phyloP scores from a whole-genome alignment of 2,797 vertebrate species.

The Sebastes alutus region DNA sequence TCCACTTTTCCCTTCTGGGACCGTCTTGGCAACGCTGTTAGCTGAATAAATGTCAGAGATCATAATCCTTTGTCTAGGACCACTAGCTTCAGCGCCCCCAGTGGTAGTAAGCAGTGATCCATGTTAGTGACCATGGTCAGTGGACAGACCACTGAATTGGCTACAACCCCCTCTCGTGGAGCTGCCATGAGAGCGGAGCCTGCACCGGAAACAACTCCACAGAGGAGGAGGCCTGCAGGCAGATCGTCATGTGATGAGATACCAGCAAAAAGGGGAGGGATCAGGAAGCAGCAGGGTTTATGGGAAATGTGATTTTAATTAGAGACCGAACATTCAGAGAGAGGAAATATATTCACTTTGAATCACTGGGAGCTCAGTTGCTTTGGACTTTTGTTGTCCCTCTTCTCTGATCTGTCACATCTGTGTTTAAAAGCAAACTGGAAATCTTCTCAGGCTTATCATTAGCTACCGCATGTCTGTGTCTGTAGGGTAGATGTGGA shows the following conservation, averaged over 20 bases:
- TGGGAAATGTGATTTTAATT: conserved; percentile 36
- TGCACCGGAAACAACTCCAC: not conserved
- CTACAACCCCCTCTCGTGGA: not conserved
- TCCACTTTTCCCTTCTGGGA: no score
- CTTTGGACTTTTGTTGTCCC: not conserved
- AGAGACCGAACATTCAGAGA: not conserved
- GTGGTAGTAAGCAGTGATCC: not conserved
- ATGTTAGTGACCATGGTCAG: not conserved
- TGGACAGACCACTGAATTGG: not conserved
- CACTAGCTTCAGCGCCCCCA: not conserved
- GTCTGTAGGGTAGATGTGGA: not conserved
- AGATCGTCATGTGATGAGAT: not conserved
- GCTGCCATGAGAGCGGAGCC: not conserved
- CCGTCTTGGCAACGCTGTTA: no score
- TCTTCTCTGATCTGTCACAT: not conserved
- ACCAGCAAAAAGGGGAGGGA: not conserved
- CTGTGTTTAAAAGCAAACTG: not conserved
- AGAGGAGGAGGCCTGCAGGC: not conserved
- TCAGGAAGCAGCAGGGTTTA: not conserved
- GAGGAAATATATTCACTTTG: not conserved
- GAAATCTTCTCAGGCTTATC: not conserved
- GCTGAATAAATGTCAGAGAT: no score
- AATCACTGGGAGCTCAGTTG: not conserved
- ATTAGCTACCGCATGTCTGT: not conserved
- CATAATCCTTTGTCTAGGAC: no score